Base-by-base conservation (phyloP, 2,888 invertebrate species). In the Drosophila fungiperda region DNA sequence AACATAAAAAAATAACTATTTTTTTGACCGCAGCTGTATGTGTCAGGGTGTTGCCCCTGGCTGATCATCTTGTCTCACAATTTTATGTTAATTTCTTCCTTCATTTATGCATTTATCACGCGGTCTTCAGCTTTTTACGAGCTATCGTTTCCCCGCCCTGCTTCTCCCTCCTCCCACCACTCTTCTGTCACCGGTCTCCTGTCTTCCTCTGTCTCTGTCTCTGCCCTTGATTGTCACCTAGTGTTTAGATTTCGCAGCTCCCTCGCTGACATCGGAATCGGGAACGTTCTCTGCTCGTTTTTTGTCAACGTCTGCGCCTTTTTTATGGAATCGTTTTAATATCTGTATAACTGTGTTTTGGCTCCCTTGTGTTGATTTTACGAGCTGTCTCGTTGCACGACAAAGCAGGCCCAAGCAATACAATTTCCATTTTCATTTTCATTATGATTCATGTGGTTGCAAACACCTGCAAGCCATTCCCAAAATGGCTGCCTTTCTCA, bases 71-170 rank as follows among this genome's bases (percentile, higher is more conserved):
- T 73, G 75, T 87, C 76, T 75, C 69, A 75, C 79, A 75, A 73
- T 77, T 88, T 86, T 87, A 86, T 86, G 84, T 86, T 81, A 88
- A 86, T 86, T 90, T 85, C 70, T 66, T 72, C 82, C 53, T 73
- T 68, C 77, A 68, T 76, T 75, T 70, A 73, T 73, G 84, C 65
- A 78, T 89, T 89, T 89, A 82, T 85, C 69, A 72, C 69, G 69
- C 76, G 68, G 67, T 89, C 89, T 83, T 87, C 71, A 78, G 71
- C 58, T 65, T 78, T 76, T 87, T 87, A 88, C 87, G 73, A 87
- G 48, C 87, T 38, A 66, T 77, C 68, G 58, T 82, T 62, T 45
- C 12, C 15, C 20, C 20, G 45, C 45, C 7, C 45, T 23, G 45
- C 67, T 64, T 23, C 32, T 8, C 12, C 7, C 12, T 45, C 7